These are phyloP conservation scores for Drosophila kurseongensis DNA, from an alignment of 1,140 invertebrate species.

Conservation along the genomic window DNA sequence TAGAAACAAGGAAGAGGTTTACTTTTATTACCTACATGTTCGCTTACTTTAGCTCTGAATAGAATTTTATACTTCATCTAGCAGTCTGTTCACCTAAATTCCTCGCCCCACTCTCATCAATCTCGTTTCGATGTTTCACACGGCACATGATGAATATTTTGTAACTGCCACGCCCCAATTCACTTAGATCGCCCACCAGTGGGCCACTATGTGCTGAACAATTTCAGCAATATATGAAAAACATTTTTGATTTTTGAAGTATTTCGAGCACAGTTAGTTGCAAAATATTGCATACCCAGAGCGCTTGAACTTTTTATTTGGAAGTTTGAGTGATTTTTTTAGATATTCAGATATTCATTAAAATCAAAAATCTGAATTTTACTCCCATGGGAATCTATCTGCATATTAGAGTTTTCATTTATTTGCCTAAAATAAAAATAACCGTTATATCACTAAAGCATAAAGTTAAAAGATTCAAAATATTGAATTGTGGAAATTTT, in stretches of 20 bases:
- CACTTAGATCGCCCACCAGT: slow-evolving; percentile 3
- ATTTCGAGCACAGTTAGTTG: slow-evolving; percentile 10
- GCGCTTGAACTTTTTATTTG: slow-evolving; percentile 5
- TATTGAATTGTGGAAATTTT: too few relatives aligned
- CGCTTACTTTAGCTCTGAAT: slow-evolving; percentile 44
- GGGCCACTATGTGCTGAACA: slow-evolving; percentile 3
- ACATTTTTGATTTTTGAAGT: slow-evolving; percentile 3
- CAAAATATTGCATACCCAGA: slow-evolving; percentile 10
- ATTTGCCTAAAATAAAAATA: too few relatives aligned
- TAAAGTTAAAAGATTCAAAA: too few relatives aligned
- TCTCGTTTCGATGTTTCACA: slow-evolving; percentile 28
- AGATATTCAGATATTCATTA: slow-evolving; percentile 8
- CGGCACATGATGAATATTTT: slow-evolving; percentile 50
- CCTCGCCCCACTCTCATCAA: slow-evolving; percentile 16
- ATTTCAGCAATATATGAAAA: slow-evolving; percentile 18
- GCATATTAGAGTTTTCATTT: too few relatives aligned
- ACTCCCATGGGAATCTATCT: too few relatives aligned
- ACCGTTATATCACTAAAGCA: too few relatives aligned
- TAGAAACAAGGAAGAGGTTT: slow-evolving; percentile 5
- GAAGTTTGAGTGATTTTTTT: not conserved
- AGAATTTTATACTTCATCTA: not conserved
- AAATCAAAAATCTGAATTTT: not conserved
- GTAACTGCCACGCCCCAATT: slow-evolving; percentile 29
- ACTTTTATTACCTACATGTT: slow-evolving; percentile 52
- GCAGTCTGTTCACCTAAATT: not conserved